phyloP scores from a whole-genome alignment of 2,888 invertebrate genomes.

The Leucophenga montana region DNA sequence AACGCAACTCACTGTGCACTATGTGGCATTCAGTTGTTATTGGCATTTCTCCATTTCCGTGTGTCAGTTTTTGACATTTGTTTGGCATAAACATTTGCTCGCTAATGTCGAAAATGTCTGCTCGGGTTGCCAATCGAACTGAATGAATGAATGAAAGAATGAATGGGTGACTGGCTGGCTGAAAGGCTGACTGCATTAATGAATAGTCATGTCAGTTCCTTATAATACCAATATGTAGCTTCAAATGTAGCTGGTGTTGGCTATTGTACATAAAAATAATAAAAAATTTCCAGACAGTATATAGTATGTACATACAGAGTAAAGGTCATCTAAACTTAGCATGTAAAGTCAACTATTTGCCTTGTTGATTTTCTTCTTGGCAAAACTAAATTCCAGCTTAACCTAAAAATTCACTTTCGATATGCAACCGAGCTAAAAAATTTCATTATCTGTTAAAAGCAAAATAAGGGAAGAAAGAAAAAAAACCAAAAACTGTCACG shows the following conservation, averaged over 20 bases:
- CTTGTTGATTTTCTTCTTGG: not conserved
- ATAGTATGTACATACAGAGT: too few species aligned
- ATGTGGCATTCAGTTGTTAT: slow-evolving; percentile 5
- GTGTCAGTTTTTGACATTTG: slow-evolving; percentile 27
- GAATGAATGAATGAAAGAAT: too few species aligned
- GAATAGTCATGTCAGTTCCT: too few species aligned
- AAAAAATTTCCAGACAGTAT: too few species aligned
- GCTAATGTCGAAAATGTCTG: slow-evolving; percentile 13
- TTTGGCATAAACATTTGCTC: slow-evolving; percentile 32
- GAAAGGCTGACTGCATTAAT: too few species aligned
- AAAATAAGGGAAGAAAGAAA: not conserved
- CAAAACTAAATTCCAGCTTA: slow-evolving; percentile 18
- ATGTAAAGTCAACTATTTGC: not conserved
- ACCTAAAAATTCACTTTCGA: slow-evolving; percentile 42
- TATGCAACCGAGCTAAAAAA: not conserved
- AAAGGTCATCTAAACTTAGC: too few species aligned
- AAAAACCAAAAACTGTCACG: slow-evolving; percentile 8
- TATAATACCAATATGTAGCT: too few species aligned
- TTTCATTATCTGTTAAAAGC: slow-evolving; percentile 5
- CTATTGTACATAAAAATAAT: too few species aligned
- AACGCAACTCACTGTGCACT: not conserved
- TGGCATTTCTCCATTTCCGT: slow-evolving; percentile 28
- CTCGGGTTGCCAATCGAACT: not conserved
- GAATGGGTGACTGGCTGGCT: too few species aligned
- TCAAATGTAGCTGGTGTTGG: too few species aligned